These are phyloP conservation scores for Charina bottae DNA, from an alignment of 2,113 vertebrate species.

Conservation along the genomic window DNA sequence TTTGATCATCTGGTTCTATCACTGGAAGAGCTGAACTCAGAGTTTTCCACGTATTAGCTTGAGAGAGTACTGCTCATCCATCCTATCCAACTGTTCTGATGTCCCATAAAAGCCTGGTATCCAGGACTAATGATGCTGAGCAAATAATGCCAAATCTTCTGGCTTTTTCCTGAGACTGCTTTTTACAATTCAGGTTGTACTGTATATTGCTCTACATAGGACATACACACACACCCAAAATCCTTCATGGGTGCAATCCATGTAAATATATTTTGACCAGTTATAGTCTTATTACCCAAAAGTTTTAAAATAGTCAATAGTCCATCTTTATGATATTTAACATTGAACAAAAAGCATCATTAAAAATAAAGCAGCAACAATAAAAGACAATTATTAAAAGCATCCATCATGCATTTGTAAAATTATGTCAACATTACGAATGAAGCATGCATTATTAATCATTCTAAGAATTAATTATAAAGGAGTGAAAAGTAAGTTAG, in stretches of 20 bases:
- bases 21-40: not conserved
- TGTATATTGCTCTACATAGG: not conserved
- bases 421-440: slow-evolving; percentile 68
- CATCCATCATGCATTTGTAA: slow-evolving; percentile 70
- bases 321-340: slow-evolving; percentile 15
- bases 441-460: slow-evolving; percentile 62
- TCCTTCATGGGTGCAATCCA: not conserved
- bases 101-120: not conserved
- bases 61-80: not conserved
- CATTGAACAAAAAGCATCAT: slow-evolving; percentile 55
- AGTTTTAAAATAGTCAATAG: slow-evolving; percentile 42
- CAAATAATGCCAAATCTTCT: not conserved
- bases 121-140: not conserved
- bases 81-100: not conserved
- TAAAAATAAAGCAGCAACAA: slow-evolving; percentile 62
- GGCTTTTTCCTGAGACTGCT: no score
- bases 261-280: slow-evolving; percentile 48
- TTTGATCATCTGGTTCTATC: not conserved
- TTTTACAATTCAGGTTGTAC: not conserved
- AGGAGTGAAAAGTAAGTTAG: slow-evolving; percentile 74
- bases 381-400: slow-evolving; percentile 79
- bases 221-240: not conserved
- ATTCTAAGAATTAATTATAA: slow-evolving; percentile 72
- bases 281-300: slow-evolving; percentile 10
- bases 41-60: not conserved